These are phyloP conservation scores for Andrena camellia DNA, from an alignment of 2,888 invertebrate species.

Conservation along the genomic window DNA sequence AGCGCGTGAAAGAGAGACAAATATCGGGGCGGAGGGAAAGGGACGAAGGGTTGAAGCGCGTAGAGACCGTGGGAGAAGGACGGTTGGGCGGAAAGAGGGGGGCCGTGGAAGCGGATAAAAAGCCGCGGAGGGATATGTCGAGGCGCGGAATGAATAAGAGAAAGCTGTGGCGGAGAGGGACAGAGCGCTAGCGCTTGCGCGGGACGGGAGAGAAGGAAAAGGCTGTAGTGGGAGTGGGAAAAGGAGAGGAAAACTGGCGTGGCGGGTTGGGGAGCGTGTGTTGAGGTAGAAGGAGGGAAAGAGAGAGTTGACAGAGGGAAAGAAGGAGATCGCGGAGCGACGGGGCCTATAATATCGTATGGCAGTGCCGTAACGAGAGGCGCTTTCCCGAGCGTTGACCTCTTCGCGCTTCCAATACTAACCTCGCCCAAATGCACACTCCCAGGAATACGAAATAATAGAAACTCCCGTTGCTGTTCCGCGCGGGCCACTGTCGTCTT, in stretches of 20 bases:
- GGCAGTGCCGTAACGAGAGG: slow-evolving; percentile 79
- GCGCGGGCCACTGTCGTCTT: slow-evolving; percentile 26
- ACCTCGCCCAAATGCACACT: slow-evolving; percentile 79
- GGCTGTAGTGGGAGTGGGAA: neutral
- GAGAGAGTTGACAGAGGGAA: slow-evolving; percentile 15
- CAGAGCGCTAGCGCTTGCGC: neutral
- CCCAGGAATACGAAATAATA: slow-evolving; percentile 75
- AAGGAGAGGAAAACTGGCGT: slow-evolving; percentile 8
- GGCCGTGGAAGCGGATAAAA: slow-evolving; percentile 35
- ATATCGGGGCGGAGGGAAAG: neutral
- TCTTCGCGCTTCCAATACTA: slow-evolving; percentile 78
- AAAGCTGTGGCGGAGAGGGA: slow-evolving; percentile 34
- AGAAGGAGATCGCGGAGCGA: slow-evolving; percentile 68
- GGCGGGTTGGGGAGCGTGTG: neutral
- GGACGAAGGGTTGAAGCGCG: slow-evolving; percentile 20
- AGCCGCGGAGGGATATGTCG: slow-evolving; percentile 1
- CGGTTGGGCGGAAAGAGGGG: slow-evolving; percentile 7
- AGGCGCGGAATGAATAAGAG: slow-evolving; percentile 37
- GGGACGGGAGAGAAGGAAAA: neutral
- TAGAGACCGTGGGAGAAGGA: neutral
- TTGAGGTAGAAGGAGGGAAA: slow-evolving; percentile 13
- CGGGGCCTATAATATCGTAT: slow-evolving; percentile 78
- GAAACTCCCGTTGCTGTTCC: slow-evolving; percentile 57
- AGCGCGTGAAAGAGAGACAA: too few relatives aligned
- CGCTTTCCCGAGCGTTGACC: slow-evolving; percentile 84